phyloP scores from a whole-genome alignment of 2,888 invertebrate species.

The Eristalis pertinax region DNA sequence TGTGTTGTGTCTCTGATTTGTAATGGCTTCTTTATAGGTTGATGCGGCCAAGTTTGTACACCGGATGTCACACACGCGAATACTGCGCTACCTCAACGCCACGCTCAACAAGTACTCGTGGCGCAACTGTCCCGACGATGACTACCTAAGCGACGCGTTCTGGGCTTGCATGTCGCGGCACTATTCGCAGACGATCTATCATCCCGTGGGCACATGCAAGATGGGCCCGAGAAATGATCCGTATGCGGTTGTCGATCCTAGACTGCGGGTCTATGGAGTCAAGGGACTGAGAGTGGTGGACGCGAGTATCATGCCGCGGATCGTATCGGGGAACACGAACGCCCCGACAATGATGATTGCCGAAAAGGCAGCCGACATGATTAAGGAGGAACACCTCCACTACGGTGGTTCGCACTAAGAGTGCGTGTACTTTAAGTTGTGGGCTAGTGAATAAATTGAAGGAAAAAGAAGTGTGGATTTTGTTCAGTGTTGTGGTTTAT shows the following conservation, averaged over 20 bases:
- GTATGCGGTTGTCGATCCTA: constrained; percentile 87
- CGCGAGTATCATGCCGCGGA: constrained; percentile 91
- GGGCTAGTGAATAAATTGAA: neutral
- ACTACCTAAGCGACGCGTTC: constrained; percentile 88
- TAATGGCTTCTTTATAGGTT: constrained; percentile 81
- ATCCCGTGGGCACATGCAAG: constrained; percentile 91
- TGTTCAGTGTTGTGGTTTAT: neutral
- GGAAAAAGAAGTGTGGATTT: no score
- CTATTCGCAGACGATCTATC: constrained; percentile 90
- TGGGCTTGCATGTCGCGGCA: constrained; percentile 89
- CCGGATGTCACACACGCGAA: constrained; percentile 84
- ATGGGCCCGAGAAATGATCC: constrained; percentile 86
- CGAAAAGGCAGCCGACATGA: constrained; percentile 91
- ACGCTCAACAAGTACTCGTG: constrained; percentile 85
- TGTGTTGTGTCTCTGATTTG: neutral
- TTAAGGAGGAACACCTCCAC: constrained; percentile 87
- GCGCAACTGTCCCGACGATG: constrained; percentile 85
- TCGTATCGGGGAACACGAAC: constrained; percentile 91
- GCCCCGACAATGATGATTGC: constrained; percentile 92
- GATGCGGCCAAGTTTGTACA: constrained; percentile 89
- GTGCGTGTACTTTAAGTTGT: neutral
- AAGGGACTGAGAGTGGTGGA: constrained; percentile 88
- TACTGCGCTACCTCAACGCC: constrained; percentile 84
- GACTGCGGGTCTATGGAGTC: constrained; percentile 87
- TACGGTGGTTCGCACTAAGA: constrained; percentile 51